Evolutionary conservation across 2,888 invertebrate species (phyloP), one percentile per base, ranked within the genome.

Genomic region (Sepiola atlantica): DNA sequence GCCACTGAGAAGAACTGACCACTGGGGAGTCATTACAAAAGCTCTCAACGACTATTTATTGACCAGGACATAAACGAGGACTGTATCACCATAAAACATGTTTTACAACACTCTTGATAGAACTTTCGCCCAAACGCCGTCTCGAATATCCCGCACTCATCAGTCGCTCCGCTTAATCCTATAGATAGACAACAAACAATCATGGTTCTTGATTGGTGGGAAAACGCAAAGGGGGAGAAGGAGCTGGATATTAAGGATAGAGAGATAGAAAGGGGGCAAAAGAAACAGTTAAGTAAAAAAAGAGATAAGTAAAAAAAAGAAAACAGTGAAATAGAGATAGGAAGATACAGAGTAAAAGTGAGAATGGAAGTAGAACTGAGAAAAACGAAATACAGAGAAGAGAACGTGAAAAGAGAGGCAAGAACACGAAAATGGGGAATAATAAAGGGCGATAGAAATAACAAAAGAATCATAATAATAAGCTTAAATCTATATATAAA

Each of bases 1-100:
- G 77, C 28, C 77, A 77, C n/a, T 16, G 77, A n/a, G 77, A 77
- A 32, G n/a, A 16, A 18, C n/a, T 77, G 77, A 77, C 77, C 77
- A 77, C 77, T 32, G 77, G 77, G 77, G 77, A 77, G 77, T 77
- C 77, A 77, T 77, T 77, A 77, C 32, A 16, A 77, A 77, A 77
- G 77, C 77, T 77, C 77, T 77, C 77, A 77, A 77, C 77, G 77
- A 77, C 77, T 77, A 77, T 77, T 77, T 77, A 77, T 77, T 77
- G 77, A 77, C 77, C 77, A 77, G 77, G 77, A 77, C 77, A 77
- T 77, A 77, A 77, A 77, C 77, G 32, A 18, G 32, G 77, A 77
- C 77, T 77, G 77, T 77, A 77, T 77, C 77, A 77, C 32, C 77
- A 77, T 77, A 77, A 77, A 77, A 77, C 77, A 77, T 77, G 77